A percentile compares a stretch with the other conserved stretches of the same genome.
Conservation (phyloP, 2,888 invertebrate genomes). For the Heliconius aoede region DNA sequence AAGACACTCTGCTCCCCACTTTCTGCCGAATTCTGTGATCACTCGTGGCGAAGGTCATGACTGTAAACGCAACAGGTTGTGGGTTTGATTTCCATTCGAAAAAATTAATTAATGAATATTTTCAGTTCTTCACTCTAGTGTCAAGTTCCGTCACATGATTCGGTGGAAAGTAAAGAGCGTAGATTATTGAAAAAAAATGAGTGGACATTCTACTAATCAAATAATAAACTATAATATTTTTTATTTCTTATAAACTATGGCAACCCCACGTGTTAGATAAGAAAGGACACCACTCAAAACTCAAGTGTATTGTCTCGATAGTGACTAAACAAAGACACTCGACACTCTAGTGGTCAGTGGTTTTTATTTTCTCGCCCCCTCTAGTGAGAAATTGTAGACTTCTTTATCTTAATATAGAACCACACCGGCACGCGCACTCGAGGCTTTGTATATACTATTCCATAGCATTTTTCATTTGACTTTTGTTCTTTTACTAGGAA, state of each 20-base stretch:
- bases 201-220: not conserved
- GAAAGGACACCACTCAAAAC: slow-evolving; percentile 54
- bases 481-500: slow-evolving; percentile 73
- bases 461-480: slow-evolving; percentile 56
- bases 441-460: slow-evolving; percentile 38
- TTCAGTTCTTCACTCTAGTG: too few relatives aligned
- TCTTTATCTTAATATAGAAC: slow-evolving; percentile 42
- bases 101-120: too few relatives aligned
- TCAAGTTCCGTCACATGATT: too few relatives aligned
- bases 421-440: slow-evolving; percentile 72
- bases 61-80: too few relatives aligned
- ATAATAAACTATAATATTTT: not conserved
- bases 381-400: slow-evolving; percentile 37
- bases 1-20: too few relatives aligned
- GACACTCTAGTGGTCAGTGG: slow-evolving; percentile 70
- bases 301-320: slow-evolving; percentile 59
- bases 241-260: slow-evolving; percentile 39
- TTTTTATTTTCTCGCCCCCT: slow-evolving; percentile 64
- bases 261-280: slow-evolving; percentile 50
- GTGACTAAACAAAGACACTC: slow-evolving; percentile 71
- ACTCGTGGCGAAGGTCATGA: too few relatives aligned
- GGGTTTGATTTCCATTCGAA: too few relatives aligned
- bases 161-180: too few relatives aligned
- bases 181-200: not conserved
- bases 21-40: too few relatives aligned